Evolutionary conservation across 2,113 vertebrate genomes (phyloP).

Genomic region (Gadus macrocephalus): DNA sequence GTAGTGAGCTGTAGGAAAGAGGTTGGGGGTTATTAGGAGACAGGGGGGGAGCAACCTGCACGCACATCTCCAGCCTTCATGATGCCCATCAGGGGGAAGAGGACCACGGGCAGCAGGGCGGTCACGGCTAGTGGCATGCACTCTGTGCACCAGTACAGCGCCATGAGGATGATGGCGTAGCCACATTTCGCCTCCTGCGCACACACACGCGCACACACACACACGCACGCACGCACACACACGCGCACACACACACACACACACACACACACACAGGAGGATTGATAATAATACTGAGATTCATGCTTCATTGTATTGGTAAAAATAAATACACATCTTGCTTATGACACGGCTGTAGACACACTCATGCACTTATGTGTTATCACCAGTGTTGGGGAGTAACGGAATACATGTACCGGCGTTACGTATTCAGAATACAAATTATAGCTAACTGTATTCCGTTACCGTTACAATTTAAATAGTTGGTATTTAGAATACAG

Average conservation of each 20-base stretch:
- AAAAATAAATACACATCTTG: no score
- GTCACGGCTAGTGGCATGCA: conserved; percentile 87
- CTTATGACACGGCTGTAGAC: no score
- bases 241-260: background rate
- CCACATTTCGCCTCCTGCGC: conserved; percentile 81
- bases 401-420: no score
- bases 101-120: conserved; percentile 79
- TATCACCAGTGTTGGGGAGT: no score
- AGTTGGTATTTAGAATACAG: no score
- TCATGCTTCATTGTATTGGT: no score
- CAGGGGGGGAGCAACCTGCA: background rate
- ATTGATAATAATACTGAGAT: no score
- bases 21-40: no score
- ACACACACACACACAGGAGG: background rate
- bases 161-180: conserved; percentile 87
- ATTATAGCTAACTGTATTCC: no score
- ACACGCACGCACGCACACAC: background rate
- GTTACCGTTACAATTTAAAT: no score
- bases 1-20: no score
- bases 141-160: conserved; percentile 89
- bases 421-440: no score
- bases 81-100: conserved; percentile 90
- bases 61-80: conserved; percentile 81
- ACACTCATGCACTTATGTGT: background rate
- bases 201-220: background rate